phyloP scores from a whole-genome alignment of 2,797 vertebrate species.

The Pachyuromys duprasi region DNA sequence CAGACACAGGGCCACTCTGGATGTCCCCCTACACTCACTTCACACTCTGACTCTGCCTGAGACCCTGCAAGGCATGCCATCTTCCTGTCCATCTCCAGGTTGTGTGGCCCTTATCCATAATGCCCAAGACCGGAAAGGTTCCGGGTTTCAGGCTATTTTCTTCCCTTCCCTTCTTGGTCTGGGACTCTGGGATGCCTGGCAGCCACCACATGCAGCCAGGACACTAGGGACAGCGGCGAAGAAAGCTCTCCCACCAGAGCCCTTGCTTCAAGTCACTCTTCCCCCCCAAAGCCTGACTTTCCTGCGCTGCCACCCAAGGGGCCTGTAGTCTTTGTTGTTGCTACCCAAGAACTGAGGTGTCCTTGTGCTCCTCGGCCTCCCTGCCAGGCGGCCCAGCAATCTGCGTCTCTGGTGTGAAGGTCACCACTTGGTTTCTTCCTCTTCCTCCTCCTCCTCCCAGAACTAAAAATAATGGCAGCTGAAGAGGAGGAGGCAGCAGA shows the following conservation, averaged over 20 bases:
- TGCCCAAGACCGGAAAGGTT: background rate
- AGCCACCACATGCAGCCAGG: background rate
- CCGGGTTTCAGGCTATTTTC: background rate
- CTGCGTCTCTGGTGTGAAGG: constrained; percentile 47
- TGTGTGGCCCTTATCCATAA: background rate
- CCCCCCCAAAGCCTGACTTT: background rate
- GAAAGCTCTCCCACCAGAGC: background rate
- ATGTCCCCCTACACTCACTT: rapidly evolving
- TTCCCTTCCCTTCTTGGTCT: background rate
- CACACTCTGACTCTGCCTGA: background rate
- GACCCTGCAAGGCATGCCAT: background rate
- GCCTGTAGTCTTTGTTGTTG: background rate
- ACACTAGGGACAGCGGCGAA: background rate
- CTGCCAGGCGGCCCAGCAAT: background rate
- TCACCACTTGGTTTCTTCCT: background rate
- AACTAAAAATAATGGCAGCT: constrained; percentile 73
- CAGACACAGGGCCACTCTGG: too few relatives aligned
- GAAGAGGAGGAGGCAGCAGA: background rate
- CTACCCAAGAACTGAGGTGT: background rate
- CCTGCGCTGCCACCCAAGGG: background rate
- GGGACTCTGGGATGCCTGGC: background rate
- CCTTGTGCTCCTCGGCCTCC: background rate
- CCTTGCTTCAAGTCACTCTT: background rate
- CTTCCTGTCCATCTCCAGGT: background rate
- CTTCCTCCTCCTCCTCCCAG: constrained; percentile 21